Evolutionary conservation across 2,888 invertebrate species (phyloP).

Genomic region (Candidula unifasciata): DNA sequence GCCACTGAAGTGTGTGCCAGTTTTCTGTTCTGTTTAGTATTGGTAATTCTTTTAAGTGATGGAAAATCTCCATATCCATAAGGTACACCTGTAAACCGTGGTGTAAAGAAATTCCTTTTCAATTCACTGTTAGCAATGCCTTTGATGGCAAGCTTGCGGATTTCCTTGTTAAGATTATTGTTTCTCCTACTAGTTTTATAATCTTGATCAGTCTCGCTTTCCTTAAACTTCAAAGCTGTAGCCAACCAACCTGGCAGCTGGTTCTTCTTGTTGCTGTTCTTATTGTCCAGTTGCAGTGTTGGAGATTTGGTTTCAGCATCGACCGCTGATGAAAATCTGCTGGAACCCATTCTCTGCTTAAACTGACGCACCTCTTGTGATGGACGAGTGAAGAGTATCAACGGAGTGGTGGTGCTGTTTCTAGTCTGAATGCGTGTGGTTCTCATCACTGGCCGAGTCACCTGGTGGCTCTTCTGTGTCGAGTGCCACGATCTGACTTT

Average conservation of each 20-base stretch:
- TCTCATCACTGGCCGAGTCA: not conserved
- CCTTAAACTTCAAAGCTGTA: slow-evolving; percentile 22
- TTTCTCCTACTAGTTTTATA: too few relatives aligned
- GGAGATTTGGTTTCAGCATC: not conserved
- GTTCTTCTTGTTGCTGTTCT: slow-evolving; percentile 1
- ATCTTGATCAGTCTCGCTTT: not conserved
- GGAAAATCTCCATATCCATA: too few relatives aligned
- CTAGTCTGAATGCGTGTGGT: too few relatives aligned
- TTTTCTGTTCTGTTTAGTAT: too few relatives aligned
- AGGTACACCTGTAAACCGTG: too few relatives aligned
- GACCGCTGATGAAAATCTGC: too few relatives aligned
- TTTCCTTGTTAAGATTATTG: not conserved
- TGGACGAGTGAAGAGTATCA: not conserved
- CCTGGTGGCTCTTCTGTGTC: not conserved
- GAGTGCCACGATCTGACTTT: not conserved
- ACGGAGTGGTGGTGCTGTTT: not conserved
- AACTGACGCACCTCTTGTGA: too few relatives aligned
- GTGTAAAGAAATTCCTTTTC: too few relatives aligned
- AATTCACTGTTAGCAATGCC: not conserved
- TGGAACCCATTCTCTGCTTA: not conserved
- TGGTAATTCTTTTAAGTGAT: too few relatives aligned
- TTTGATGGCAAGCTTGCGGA: not conserved
- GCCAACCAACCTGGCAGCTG: slow-evolving; percentile 33
- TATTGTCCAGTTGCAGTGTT: not conserved
- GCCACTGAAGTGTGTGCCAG: too few relatives aligned